Conservation (phyloP, 2,888 invertebrate genomes). For the Nyleta sp. region DNA sequence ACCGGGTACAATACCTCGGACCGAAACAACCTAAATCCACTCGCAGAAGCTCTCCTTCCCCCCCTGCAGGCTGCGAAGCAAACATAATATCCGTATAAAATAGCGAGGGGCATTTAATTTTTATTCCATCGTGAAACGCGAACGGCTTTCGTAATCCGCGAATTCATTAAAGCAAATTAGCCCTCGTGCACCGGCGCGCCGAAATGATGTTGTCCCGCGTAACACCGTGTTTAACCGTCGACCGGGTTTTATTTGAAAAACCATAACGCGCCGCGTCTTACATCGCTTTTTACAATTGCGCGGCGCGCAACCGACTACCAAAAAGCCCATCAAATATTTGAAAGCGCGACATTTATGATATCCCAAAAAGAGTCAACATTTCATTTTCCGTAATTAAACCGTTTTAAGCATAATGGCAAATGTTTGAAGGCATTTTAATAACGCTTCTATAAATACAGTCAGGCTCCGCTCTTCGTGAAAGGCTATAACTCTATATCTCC, state of each 20-base stretch:
- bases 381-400: slow-evolving; percentile 63
- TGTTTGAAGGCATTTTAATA: slow-evolving; percentile 63
- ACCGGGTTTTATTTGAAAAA: slow-evolving; percentile 20
- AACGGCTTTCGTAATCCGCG: slow-evolving; percentile 31
- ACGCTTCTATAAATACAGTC: slow-evolving; percentile 61
- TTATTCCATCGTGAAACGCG: slow-evolving; percentile 5
- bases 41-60: not conserved
- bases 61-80: slow-evolving; percentile 1
- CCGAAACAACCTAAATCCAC: too few relatives aligned
- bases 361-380: slow-evolving; percentile 57
- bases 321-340: slow-evolving; percentile 57
- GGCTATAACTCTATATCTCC: slow-evolving; percentile 57
- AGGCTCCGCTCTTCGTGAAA: slow-evolving; percentile 34
- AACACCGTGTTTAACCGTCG: slow-evolving; percentile 23
- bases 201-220: slow-evolving; percentile 21
- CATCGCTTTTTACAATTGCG: slow-evolving; percentile 26
- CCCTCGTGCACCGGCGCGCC: not conserved
- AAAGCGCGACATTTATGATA: slow-evolving; percentile 46
- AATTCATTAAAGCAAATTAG: slow-evolving; percentile 32
- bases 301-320: not conserved
- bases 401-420: slow-evolving; percentile 61
- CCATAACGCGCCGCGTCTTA: slow-evolving; percentile 19
- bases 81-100: slow-evolving; percentile 5
- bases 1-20: too few relatives aligned
- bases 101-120: slow-evolving; percentile 14